Evolutionary conservation across 2,797 vertebrate genomes (phyloP).

Genomic region (Xenops minutus): DNA sequence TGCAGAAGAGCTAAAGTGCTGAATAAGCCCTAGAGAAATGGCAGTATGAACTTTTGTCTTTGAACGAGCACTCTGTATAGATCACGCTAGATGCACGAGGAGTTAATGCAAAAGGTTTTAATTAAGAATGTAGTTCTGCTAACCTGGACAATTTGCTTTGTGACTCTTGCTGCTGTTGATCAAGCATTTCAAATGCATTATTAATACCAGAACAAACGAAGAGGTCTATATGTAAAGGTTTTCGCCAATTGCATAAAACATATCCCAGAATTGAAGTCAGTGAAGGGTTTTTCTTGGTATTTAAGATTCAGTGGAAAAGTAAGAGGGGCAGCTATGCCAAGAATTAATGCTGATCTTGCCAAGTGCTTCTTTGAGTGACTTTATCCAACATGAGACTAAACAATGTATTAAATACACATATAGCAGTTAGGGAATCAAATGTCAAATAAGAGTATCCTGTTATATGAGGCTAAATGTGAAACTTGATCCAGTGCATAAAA

Average conservation of each 20-base stretch:
- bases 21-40: not conserved
- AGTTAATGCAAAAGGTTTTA: conserved; percentile 64
- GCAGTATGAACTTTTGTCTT: not conserved
- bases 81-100: not conserved
- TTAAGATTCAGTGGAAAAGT: conserved; percentile 77
- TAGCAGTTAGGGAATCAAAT: conserved; percentile 64
- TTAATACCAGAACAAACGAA: conserved; percentile 66
- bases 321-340: conserved; percentile 69
- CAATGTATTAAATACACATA: conserved; percentile 74
- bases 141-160: conserved; percentile 47
- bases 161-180: conserved; percentile 49
- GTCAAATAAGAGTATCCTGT: conserved; percentile 71
- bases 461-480: conserved; percentile 46
- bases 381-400: conserved; percentile 80
- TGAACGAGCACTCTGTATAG: not conserved
- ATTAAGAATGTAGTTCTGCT: conserved; percentile 59
- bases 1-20: not conserved
- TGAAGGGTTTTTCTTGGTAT: conserved; percentile 75
- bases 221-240: conserved; percentile 53
- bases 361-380: conserved; percentile 73
- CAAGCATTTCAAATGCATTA: conserved; percentile 64
- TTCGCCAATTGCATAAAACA: conserved; percentile 46
- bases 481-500: conserved; percentile 55
- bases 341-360: conserved; percentile 73
- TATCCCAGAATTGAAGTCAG: conserved; percentile 65